Conservation (phyloP, 2,888 invertebrate genomes). For the Yponomeuta evonymella region DNA sequence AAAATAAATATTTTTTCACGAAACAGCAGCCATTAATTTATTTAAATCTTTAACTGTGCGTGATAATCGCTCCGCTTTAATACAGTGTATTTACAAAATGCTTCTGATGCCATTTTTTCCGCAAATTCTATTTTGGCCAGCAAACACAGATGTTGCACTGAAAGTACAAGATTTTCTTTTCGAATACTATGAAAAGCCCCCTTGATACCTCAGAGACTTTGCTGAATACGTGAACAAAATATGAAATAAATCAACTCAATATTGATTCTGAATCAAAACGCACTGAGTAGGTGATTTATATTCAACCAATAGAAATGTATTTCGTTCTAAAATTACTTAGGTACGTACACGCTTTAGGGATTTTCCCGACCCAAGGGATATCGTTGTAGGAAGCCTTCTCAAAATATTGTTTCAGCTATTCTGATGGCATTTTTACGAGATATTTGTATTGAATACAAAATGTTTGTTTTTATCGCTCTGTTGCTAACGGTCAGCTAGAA, state of each 20-base stretch:
- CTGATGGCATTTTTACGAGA: not conserved
- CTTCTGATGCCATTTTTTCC: too few relatives aligned
- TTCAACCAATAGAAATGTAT: slow-evolving; percentile 12
- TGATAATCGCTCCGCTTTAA: too few relatives aligned
- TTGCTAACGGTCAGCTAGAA: not conserved
- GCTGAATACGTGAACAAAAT: not conserved
- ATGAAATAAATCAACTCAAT: not conserved
- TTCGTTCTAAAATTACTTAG: slow-evolving; percentile 11
- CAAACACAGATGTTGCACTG: not conserved
- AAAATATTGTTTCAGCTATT: not conserved
- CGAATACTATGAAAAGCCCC: not conserved
- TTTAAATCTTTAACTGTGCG: too few relatives aligned
- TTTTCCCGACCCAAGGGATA: not conserved
- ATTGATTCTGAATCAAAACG: slow-evolving; percentile 13
- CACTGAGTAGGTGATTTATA: slow-evolving; percentile 13
- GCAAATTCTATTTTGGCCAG: too few relatives aligned
- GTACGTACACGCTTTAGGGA: slow-evolving; percentile 8
- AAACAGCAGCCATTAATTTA: too few relatives aligned
- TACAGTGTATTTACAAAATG: too few relatives aligned
- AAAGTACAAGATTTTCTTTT: not conserved
- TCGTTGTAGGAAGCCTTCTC: not conserved
- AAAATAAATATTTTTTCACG: too few relatives aligned
- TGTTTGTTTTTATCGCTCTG: not conserved
- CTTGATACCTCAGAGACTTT: not conserved
- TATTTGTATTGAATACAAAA: not conserved